Evolutionary conservation across 2,113 vertebrate genomes (phyloP).

Genomic region (Forbesichthys papilliferus): DNA sequence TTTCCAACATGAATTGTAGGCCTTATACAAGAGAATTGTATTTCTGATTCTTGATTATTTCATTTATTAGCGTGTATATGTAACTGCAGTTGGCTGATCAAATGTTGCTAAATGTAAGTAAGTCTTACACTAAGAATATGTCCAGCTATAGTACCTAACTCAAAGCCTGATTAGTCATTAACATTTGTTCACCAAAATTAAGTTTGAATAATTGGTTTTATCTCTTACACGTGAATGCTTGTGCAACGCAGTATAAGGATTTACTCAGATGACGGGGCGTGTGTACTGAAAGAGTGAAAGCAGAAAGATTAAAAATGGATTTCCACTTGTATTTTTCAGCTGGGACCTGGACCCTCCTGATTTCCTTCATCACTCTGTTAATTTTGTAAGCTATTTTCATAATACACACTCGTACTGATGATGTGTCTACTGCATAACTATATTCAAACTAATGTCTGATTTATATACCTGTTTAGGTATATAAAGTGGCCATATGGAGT

Average conservation of each 20-base stretch:
- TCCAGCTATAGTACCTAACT: too few species aligned
- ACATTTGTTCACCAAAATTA: too few species aligned
- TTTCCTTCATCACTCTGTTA: slow-evolving; percentile 53
- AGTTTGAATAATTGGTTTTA: neutral
- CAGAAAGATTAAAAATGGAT: slow-evolving; percentile 26
- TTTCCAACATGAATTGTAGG: too few species aligned
- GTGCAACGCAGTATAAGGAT: slow-evolving; percentile 1
- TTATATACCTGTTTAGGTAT: slow-evolving; percentile 39
- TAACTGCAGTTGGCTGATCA: too few species aligned
- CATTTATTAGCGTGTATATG: too few species aligned
- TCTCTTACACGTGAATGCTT: slow-evolving; percentile 18
- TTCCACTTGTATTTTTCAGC: slow-evolving; percentile 42
- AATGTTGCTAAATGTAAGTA: too few species aligned
- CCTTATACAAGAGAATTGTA: too few species aligned
- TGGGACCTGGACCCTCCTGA: slow-evolving; percentile 67
- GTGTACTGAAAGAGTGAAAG: neutral
- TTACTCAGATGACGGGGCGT: neutral
- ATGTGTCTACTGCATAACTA: neutral
- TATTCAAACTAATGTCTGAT: neutral
- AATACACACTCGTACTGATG: neutral
- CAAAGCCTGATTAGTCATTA: too few species aligned
- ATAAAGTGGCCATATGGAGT: slow-evolving; percentile 55
- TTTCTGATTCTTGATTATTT: too few species aligned
- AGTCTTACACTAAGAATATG: too few species aligned
- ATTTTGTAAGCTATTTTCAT: slow-evolving; percentile 49